These are phyloP conservation scores for Muscicapa comitata DNA, from an alignment of 2,797 vertebrate genomes.

Conservation along the genomic window DNA sequence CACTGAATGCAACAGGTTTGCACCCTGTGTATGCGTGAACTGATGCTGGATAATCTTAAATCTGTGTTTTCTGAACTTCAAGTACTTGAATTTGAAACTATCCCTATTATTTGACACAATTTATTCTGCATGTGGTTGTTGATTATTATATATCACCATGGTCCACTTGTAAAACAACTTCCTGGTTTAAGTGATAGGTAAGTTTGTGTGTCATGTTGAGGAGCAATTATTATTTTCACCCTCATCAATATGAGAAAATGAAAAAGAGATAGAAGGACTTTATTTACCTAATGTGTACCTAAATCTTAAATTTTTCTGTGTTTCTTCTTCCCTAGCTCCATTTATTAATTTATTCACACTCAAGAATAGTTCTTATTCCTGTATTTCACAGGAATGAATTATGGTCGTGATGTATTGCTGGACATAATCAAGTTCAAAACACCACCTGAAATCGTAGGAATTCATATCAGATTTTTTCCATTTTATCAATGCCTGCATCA, in stretches of 20 bases:
- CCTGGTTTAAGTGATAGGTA: neutral
- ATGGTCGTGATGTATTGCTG: neutral
- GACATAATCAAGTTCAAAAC: neutral
- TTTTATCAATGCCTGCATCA: neutral
- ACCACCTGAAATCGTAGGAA: neutral
- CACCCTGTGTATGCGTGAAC: too few relatives aligned
- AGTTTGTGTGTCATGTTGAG: neutral
- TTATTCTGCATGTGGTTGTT: neutral
- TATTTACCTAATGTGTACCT: neutral
- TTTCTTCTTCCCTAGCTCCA: neutral
- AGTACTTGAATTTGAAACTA: neutral
- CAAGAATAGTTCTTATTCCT: neutral
- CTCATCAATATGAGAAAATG: neutral
- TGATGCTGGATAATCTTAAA: neutral
- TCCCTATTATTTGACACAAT: neutral
- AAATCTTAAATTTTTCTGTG: neutral
- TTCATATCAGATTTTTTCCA: neutral
- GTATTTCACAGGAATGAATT: neutral
- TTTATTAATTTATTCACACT: neutral
- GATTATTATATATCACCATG: neutral
- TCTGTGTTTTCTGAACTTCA: neutral
- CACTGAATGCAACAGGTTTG: neutral
- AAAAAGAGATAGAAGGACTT: neutral
- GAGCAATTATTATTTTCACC: neutral
- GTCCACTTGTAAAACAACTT: neutral